Conservation (phyloP, 1,140 invertebrate genomes). For the Oreohelix idahoensis region DNA sequence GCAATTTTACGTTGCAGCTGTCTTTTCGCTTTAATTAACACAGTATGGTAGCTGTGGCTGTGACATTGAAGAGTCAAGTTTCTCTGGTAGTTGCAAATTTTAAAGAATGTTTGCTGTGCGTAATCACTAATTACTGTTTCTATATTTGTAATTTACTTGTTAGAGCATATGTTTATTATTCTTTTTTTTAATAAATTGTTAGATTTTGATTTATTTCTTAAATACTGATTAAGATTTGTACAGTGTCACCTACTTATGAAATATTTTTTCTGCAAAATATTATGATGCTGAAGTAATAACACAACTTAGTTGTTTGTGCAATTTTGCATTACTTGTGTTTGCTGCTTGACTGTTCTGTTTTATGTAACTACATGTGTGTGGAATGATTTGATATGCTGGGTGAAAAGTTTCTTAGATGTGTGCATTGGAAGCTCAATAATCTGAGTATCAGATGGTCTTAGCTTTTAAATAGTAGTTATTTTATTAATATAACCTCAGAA, state of each 20-base stretch:
- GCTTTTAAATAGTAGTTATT: conserved; percentile 2
- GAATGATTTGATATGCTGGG: conserved; percentile 29
- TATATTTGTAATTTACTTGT: background rate
- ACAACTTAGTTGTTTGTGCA: background rate
- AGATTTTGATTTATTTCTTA: background rate
- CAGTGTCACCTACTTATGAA: too few relatives aligned
- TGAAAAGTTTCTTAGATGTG: conserved; percentile 13
- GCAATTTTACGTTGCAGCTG: background rate
- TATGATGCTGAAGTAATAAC: background rate
- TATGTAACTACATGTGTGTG: conserved; percentile 21
- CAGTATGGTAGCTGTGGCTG: background rate
- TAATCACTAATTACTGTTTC: background rate
- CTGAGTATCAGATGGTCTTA: background rate
- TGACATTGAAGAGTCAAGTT: background rate
- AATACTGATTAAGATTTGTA: too few relatives aligned
- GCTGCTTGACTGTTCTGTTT: conserved; percentile 32
- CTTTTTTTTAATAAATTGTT: background rate
- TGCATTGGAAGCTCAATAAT: conserved; percentile 21
- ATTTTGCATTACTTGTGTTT: conserved; percentile 3
- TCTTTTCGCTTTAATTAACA: background rate
- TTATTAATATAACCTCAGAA: conserved; percentile 1
- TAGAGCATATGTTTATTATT: background rate
- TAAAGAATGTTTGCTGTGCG: background rate
- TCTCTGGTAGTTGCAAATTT: background rate
- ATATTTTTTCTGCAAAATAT: too few relatives aligned